Evolutionary conservation across 2,888 invertebrate genomes (phyloP), one percentile per base, ranked within the genome.

Genomic region (Nemapogon koenigi): DNA sequence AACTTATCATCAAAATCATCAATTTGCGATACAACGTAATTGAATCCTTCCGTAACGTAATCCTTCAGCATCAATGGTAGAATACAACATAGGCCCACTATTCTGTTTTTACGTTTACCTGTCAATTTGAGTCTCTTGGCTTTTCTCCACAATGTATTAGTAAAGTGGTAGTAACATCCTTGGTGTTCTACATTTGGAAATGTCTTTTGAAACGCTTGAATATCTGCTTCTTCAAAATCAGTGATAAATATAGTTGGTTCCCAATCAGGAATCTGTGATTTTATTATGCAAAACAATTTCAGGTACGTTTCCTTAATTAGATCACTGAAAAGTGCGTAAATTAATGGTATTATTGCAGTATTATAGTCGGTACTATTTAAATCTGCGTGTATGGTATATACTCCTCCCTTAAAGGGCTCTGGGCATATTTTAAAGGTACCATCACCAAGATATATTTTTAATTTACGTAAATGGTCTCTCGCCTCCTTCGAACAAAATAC

Each of bases 191-290:
- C 30, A 14, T 39, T 39, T 35, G 39, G 35, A 14, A 39, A 39
- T 15, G 28, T 22, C 39, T 35, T 39, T 35, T 33, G 16, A 29
- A 39, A 28, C 28, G 35, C 39, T 25, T 39, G 28, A 33, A 39
- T 39, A 35, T 25, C 39, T 18, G 39, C 39, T 35, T 39, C 39
- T 28, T 39, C 39, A 35, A 39, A 33, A 35, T 39, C 39, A 30
- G 35, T 35, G 33, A 35, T 35, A 35, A 35, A 39, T 29, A 35
- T 32, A 27, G 29, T 35, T 28, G 39, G 39, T 35, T 39, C 27
- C 39, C 39, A 39, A 29, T 39, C 22, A 18, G 35, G 29, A 6
- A 22, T 10, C 10, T 22, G 22, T 7, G 22, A 22, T 10, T 22
- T 22, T 7, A 22, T 22, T 6, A 35, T 35, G 28, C 27, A 27